Percentiles rank a stretch among this genome's conserved stretches.
Evolutionary conservation across 2,113 vertebrate species (phyloP).

Genomic region (Euleptes europaea): DNA sequence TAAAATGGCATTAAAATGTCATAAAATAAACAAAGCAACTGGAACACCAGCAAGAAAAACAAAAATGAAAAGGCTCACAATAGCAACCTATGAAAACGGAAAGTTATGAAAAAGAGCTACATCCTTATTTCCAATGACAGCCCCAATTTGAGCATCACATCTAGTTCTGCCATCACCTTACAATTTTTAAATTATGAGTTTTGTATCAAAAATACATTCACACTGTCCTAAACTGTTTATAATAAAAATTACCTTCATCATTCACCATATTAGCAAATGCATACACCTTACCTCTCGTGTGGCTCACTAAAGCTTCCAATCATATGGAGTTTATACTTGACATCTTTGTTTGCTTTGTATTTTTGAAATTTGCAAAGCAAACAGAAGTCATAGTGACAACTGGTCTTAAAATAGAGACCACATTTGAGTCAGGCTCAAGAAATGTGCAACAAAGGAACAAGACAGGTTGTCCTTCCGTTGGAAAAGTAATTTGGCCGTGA

Average conservation of each 20-base stretch:
- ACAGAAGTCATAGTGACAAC: conserved; percentile 51
- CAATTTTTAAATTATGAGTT: conserved; percentile 13
- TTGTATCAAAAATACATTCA: conserved; percentile 34
- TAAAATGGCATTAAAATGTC: too few species aligned
- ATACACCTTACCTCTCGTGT: conserved; percentile 49
- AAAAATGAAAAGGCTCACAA: too few species aligned
- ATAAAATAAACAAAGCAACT: too few species aligned
- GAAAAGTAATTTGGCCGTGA: conserved; percentile 33
- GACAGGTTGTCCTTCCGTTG: conserved; percentile 43
- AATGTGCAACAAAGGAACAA: conserved; percentile 45
- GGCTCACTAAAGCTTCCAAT: conserved; percentile 42
- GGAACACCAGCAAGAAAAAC: too few species aligned
- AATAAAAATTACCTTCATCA: neutral
- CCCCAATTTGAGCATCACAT: neutral
- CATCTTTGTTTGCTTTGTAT: conserved; percentile 54
- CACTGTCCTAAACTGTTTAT: conserved; percentile 16
- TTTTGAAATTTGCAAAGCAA: conserved; percentile 67
- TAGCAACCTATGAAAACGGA: too few species aligned
- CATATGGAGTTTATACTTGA: conserved; percentile 46
- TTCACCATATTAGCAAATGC: conserved; percentile 36
- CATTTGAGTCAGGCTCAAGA: neutral
- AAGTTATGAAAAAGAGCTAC: too few species aligned
- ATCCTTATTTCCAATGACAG: neutral
- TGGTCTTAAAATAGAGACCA: conserved; percentile 31
- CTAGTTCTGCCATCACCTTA: accelerated